These are phyloP conservation scores for Acyrthosiphon pisum DNA, from an alignment of 1,140 invertebrate species.

Conservation along the genomic window DNA sequence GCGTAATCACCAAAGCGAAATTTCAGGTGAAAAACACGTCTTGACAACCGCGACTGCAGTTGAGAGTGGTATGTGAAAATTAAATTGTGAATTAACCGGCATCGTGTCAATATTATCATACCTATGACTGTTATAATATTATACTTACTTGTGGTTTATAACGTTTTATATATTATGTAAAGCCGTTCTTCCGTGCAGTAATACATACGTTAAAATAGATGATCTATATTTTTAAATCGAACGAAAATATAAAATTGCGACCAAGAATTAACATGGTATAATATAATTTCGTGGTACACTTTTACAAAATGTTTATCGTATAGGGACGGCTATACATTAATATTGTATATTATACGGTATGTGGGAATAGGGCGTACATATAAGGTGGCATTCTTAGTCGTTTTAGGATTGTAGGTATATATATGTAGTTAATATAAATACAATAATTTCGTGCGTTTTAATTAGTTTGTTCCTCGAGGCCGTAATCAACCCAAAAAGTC, in stretches of 20 bases:
- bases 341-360: background rate
- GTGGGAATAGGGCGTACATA: background rate
- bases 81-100: background rate
- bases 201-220: too few species aligned
- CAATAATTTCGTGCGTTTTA: slow-evolving; percentile 23
- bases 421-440: background rate
- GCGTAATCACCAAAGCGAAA: background rate
- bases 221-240: background rate
- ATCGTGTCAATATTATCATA: background rate
- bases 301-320: background rate
- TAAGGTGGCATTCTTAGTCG: background rate
- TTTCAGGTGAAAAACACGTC: background rate
- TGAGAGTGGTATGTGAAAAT: background rate
- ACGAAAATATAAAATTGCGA: background rate
- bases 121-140: background rate
- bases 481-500: slow-evolving; percentile 15
- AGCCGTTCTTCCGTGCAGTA: background rate
- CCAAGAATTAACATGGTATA: background rate
- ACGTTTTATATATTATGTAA: background rate
- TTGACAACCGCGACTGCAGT: background rate
- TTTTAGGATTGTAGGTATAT: background rate
- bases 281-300: background rate
- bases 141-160: background rate
- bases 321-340: background rate
- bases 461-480: slow-evolving; percentile 6